These are phyloP conservation scores for Prionailurus viverrinus DNA, from an alignment of 2,113 vertebrate genomes.

Conservation along the genomic window DNA sequence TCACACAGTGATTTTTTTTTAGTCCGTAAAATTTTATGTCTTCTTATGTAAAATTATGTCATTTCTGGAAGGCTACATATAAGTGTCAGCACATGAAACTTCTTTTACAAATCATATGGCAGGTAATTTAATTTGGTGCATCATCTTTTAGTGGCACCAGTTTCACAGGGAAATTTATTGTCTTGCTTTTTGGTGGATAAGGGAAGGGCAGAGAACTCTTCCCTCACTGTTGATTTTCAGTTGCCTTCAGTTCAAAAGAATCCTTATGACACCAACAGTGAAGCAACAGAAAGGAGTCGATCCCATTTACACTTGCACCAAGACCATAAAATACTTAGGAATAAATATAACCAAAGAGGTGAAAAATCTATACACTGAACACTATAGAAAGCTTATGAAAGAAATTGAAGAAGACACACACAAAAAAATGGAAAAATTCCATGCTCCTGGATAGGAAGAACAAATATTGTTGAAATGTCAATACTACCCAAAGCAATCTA, in stretches of 20 bases:
- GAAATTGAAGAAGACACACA: no score
- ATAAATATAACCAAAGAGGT: no score
- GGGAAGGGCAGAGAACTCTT: background rate
- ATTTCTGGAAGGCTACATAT: background rate
- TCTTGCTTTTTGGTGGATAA: background rate
- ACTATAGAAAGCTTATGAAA: no score
- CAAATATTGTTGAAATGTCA: no score
- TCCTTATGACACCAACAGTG: background rate
- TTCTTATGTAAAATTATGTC: background rate
- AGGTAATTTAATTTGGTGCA: background rate
- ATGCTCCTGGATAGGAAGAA: no score
- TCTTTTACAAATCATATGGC: background rate
- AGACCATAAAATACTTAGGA: no score
- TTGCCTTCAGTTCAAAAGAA: background rate
- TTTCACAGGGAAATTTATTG: background rate
- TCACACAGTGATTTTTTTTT: background rate
- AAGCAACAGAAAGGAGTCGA: no score
- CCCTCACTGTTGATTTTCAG: background rate
- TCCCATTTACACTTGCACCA: no score
- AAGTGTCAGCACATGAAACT: background rate
- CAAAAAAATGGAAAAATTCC: no score
- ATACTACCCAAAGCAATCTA: no score
- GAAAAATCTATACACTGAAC: no score
- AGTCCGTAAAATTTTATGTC: background rate
- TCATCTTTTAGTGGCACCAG: background rate